A percentile compares a stretch with the other conserved stretches of the same genome.
phyloP scores from a whole-genome alignment of 2,113 vertebrate genomes.

The Heloderma charlesbogerti region DNA sequence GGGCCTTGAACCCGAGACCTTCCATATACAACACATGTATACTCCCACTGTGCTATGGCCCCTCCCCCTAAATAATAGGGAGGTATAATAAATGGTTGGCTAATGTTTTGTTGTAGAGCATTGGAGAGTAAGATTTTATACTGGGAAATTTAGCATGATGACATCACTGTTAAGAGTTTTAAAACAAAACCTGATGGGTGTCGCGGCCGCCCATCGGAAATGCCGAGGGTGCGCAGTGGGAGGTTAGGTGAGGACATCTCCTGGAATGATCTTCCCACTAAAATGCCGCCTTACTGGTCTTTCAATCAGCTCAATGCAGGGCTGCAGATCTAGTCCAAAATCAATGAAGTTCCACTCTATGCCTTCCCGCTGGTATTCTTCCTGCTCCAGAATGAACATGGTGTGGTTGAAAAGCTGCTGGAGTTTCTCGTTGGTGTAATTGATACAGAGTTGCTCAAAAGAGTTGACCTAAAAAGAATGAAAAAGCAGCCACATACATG shows the following conservation, averaged over 20 bases:
- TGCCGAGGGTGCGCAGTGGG: background rate
- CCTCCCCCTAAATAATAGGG: too few species aligned
- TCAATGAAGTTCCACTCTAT: conserved; percentile 98
- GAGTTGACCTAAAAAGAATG: conserved; percentile 87
- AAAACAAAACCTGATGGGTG: too few species aligned
- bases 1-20: too few species aligned
- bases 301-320: conserved; percentile 97
- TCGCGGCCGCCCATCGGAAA: too few species aligned
- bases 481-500: background rate
- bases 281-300: conserved; percentile 80
- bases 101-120: too few species aligned
- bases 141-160: background rate
- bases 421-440: conserved; percentile 97
- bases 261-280: background rate
- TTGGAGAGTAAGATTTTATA: background rate
- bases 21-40: too few species aligned
- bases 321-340: conserved; percentile 95
- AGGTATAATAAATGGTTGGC: too few species aligned
- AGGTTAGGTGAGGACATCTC: too few species aligned
- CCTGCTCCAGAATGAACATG: conserved; percentile 97
- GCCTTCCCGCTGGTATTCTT: conserved; percentile 95
- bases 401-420: conserved; percentile 99
- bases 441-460: conserved; percentile 97
- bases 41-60: too few species aligned
- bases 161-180: background rate